Conservation (phyloP, 2,797 vertebrate species). For the Myoxocephalus aenaeus region DNA sequence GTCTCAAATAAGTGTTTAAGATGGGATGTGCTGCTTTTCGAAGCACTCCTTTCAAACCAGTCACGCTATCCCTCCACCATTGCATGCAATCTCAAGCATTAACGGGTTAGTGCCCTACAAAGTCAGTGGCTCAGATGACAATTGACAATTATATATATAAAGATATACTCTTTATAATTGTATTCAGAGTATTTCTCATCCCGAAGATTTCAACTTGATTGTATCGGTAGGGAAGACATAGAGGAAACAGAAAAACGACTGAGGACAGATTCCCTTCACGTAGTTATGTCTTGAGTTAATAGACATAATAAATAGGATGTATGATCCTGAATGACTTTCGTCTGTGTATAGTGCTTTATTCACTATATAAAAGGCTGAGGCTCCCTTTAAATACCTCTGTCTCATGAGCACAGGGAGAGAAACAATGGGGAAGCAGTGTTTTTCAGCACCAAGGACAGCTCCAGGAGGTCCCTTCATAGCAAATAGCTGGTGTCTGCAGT, state of each 20-base stretch:
- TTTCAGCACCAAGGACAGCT: conserved; percentile 67
- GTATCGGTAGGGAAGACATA: neutral
- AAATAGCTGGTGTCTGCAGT: conserved; percentile 26
- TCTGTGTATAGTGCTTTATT: conserved; percentile 25
- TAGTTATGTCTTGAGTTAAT: neutral
- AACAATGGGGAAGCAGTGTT: neutral
- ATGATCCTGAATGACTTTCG: conserved; percentile 11
- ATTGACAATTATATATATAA: neutral
- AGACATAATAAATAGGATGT: conserved; percentile 6
- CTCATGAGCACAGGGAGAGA: conserved; percentile 16
- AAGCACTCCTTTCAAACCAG: conserved; percentile 19
- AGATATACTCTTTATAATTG: neutral
- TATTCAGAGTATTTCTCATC: neutral
- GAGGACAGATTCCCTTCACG: neutral
- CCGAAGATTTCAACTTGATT: neutral
- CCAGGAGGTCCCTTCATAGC: conserved; percentile 1
- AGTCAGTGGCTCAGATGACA: conserved; percentile 32
- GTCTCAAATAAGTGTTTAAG: conserved; percentile 25
- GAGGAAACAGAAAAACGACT: neutral
- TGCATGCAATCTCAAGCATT: conserved; percentile 37
- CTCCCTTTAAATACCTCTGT: conserved; percentile 20
- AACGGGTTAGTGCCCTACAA: conserved; percentile 41
- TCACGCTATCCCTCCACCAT: conserved; percentile 23
- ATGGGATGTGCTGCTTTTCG: conserved; percentile 23
- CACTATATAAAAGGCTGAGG: conserved; percentile 10